These are phyloP conservation scores for Lordiphosa collinella DNA, from an alignment of 1,140 invertebrate genomes.

Conservation along the genomic window DNA sequence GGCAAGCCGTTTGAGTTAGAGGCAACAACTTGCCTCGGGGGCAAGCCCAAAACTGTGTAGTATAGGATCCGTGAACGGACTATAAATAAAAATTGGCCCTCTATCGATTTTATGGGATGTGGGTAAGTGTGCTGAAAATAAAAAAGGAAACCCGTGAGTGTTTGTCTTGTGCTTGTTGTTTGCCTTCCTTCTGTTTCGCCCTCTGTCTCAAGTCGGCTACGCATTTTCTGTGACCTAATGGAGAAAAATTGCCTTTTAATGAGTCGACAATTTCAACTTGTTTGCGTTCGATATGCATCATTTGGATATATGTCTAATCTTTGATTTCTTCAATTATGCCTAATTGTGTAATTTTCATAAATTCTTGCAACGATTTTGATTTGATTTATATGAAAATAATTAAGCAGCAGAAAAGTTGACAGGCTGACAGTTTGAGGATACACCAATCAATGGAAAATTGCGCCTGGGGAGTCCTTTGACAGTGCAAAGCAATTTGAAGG, in stretches of 20 bases:
- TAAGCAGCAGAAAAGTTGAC: background rate
- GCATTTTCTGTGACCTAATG: constrained; percentile 39
- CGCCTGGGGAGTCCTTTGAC: too few relatives aligned
- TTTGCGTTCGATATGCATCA: constrained; percentile 26
- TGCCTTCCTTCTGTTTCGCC: constrained; percentile 39
- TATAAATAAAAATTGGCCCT: constrained; percentile 69
- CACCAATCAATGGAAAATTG: too few relatives aligned
- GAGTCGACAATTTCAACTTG: constrained; percentile 65
- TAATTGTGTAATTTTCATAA: constrained; percentile 20
- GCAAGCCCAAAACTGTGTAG: constrained; percentile 1
- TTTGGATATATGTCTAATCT: constrained; percentile 28
- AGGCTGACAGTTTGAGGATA: too few relatives aligned
- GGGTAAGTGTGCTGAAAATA: constrained; percentile 11
- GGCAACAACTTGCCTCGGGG: constrained; percentile 10
- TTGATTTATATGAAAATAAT: constrained; percentile 45
- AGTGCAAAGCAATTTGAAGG: too few relatives aligned
- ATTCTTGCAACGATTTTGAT: background rate
- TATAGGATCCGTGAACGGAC: constrained; percentile 33
- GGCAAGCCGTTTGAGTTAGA: constrained; percentile 27
- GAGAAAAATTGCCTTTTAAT: constrained; percentile 72
- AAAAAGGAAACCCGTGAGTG: constrained; percentile 48
- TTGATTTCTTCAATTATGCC: constrained; percentile 29
- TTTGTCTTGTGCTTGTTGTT: constrained; percentile 69
- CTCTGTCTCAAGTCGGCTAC: background rate
- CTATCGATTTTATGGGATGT: constrained; percentile 54